Evolutionary conservation across 2,888 invertebrate genomes (phyloP), one percentile per base, ranked within the genome.

Genomic region (Ellobium chinense): DNA sequence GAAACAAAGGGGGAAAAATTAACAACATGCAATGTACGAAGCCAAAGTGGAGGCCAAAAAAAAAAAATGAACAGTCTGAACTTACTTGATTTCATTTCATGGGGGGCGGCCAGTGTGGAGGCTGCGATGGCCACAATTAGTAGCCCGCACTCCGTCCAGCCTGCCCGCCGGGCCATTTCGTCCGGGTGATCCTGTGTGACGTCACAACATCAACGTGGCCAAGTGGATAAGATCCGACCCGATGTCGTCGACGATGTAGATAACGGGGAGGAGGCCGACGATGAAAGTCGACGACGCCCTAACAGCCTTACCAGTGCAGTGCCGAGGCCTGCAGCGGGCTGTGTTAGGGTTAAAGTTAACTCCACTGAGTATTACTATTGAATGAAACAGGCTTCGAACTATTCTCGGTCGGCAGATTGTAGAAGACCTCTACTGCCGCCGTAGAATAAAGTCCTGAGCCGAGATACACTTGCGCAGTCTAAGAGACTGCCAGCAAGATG

Each of bases 81-180:
- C 7, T 66, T 29, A 63, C 66, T 54, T 2, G 62, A 27, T 21
- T 70, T 58, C 18, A 29, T 46, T 18, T 69, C 70, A 14, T 62
- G 60, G 18, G 78, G 78, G 4, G 78, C 78, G 1, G 78, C 78
- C 12, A 60, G 60, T 27, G 36, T 62, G 39, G 31, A 2, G 37
- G 78, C 62, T 60, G 69, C 69, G 62, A 78, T 39, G 31, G 60
- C 62, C 62, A 69, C 18, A 24, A 78, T 4, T 27, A 78, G n/a
- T 2, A 78, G 70, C 31, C 78, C 70, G 46, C 78, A 69, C 31
- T 78, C 78, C 24, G 70, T 78, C 78, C 78, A 78, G 12, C 36
- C 58, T 56, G 60, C n/a, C 65, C 76, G 24, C n/a, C 5, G 1
- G 62, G 60, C 27, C 78, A 78, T 78, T 46, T 68, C 29, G 58